phyloP scores from a whole-genome alignment of 2,888 invertebrate genomes.

The Autographa pulchrina region DNA sequence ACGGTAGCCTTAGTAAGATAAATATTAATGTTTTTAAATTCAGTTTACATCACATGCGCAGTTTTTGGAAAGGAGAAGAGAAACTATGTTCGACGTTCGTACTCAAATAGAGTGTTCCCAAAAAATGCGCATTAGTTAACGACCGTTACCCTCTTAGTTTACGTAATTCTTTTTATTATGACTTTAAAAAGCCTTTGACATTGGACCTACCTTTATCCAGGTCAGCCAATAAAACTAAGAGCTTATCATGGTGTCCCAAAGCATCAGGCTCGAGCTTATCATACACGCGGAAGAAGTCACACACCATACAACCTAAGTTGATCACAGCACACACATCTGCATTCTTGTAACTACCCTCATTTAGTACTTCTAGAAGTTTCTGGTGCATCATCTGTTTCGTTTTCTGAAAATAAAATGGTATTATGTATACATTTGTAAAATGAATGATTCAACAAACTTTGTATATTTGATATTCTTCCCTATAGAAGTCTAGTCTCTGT shows the following conservation, averaged over 20 bases:
- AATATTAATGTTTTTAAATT: no score
- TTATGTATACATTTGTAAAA: neutral
- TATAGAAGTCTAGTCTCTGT: no score
- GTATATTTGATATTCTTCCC: no score
- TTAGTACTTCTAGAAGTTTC: conserved; percentile 70
- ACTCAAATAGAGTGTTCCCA: no score
- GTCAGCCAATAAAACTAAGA: conserved; percentile 73
- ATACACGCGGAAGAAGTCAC: conserved; percentile 79
- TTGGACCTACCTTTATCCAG: conserved; percentile 76
- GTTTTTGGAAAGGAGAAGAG: no score
- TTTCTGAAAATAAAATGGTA: conserved; percentile 70
- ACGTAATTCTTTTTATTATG: no score
- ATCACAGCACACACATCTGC: conserved; percentile 72
- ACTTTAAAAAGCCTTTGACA: no score
- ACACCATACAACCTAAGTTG: conserved; percentile 75
- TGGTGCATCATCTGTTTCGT: conserved; percentile 82
- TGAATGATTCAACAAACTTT: neutral
- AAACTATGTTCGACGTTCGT: no score
- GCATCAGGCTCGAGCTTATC: conserved; percentile 79
- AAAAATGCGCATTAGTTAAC: no score
- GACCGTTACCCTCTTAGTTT: no score
- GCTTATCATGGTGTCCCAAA: conserved; percentile 68
- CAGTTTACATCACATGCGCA: no score
- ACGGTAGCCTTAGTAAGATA: no score
- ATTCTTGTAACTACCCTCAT: conserved; percentile 68